These are phyloP conservation scores for Coremacera marginata DNA, from an alignment of 2,888 invertebrate species.

Conservation along the genomic window DNA sequence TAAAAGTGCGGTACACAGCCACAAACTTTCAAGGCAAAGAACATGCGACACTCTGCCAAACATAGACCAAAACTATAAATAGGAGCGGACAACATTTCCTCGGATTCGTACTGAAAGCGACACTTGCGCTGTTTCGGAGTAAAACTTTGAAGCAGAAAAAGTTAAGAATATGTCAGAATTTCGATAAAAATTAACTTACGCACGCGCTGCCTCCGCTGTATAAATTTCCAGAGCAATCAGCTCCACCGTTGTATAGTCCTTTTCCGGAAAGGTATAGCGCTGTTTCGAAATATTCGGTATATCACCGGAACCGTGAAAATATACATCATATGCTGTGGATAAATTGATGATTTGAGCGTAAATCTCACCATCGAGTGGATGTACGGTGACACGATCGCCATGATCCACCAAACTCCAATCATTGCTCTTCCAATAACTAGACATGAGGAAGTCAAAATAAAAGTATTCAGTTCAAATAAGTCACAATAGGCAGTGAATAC, in stretches of 20 bases:
- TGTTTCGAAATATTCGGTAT: constrained; percentile 77
- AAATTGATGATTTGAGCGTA: constrained; percentile 81
- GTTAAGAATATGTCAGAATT: neutral
- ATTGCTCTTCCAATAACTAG: constrained; percentile 73
- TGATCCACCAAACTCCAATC: constrained; percentile 72
- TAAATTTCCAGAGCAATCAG: constrained; percentile 74
- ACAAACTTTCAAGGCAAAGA: constrained; percentile 74
- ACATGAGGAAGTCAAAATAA: neutral
- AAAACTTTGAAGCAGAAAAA: constrained; percentile 66
- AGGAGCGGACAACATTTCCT: constrained; percentile 75
- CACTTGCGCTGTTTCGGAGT: constrained; percentile 78
- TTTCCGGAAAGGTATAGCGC: constrained; percentile 70
- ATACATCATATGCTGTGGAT: constrained; percentile 76
- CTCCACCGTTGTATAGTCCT: constrained; percentile 74
- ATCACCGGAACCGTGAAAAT: constrained; percentile 77
- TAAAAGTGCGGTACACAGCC: constrained; percentile 83
- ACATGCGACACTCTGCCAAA: constrained; percentile 78
- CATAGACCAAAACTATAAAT: constrained; percentile 80
- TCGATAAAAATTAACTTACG: constrained; percentile 61
- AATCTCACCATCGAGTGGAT: constrained; percentile 82
- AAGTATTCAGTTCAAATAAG: neutral
- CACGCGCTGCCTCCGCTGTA: constrained; percentile 72
- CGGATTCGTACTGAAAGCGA: constrained; percentile 76
- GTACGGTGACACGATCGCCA: constrained; percentile 72
- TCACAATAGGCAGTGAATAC: constrained; percentile 33